Evolutionary conservation across 2,113 vertebrate species (phyloP), one percentile per base, ranked within the genome.

Genomic region (Tupaia chinensis): DNA sequence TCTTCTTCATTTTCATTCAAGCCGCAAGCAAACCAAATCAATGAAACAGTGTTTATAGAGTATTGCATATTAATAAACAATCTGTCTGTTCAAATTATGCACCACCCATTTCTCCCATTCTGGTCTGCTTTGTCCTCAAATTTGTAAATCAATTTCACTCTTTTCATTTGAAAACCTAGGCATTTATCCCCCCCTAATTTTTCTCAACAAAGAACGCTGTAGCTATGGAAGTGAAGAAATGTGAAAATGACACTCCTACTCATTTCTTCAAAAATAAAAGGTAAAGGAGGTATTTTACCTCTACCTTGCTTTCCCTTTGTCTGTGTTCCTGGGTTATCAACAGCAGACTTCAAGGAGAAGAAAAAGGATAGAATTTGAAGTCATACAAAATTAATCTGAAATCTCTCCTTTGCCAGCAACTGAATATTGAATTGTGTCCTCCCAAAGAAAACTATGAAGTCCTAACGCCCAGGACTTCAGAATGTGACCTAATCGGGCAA

Each of bases 91-190:
- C 82, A 84, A 92, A 92, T 76, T 86, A 65, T 44, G 29, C 15
- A 22, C 15, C 29, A 27, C 73, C 20, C 5, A 32, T 68, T 34
- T 85, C 58, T 95, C 80, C 32, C 22, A 81, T 20, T 90, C 66
- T 66, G 53, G 9, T 74, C 25, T 87, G 32, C 53, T 94, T 90
- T 72, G 19, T 92, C 73, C 32, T 96, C 58, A 54, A 73, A 80
- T 85, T 85, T 22, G 78, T 54, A 92, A 87, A 87, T 27, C 77
- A 14, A 3, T 72, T 90, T 72, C 22, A 58, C 19, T 13, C 16
- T 87, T 9, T 29, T 72, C 23, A 76, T 23, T 76, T 84, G 8
- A 87, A 91, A 95, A n/a, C 7, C 7, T 77, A 88, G 3, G 78
- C 1, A 88, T 15, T 34, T 20, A 77, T 58, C 2, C 5, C 16